A percentile compares a stretch with the other conserved stretches of the same genome.
Conservation (phyloP, 2,113 vertebrate species). For the Eira barbara region DNA sequence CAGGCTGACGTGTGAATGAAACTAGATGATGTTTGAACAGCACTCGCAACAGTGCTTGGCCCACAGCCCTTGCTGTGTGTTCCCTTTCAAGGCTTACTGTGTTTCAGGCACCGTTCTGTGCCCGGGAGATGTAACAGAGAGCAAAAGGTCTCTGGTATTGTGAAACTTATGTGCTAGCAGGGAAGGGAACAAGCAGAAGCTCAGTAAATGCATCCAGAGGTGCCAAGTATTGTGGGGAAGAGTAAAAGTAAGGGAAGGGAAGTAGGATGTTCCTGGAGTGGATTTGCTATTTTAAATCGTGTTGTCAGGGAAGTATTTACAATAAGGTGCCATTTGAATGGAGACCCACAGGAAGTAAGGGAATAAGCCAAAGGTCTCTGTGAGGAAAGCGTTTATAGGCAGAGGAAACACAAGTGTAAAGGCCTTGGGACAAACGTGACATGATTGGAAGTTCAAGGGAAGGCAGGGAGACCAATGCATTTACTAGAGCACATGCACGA, state of each 20-base stretch:
- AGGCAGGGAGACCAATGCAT: neutral
- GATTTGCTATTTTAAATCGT: neutral
- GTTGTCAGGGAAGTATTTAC: neutral
- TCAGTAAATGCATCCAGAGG: neutral
- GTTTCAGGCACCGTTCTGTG: neutral
- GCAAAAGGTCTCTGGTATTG: neutral
- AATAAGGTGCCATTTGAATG: neutral
- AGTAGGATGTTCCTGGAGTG: neutral
- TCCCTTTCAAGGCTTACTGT: neutral
- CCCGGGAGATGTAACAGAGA: neutral
- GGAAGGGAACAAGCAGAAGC: neutral
- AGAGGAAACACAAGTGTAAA: neutral
- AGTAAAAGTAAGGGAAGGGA: neutral
- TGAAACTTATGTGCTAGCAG: neutral
- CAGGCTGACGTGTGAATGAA: neutral
- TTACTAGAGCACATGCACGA: neutral
- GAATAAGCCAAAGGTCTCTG: neutral
- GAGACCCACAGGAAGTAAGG: neutral
- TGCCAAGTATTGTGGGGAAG: neutral
- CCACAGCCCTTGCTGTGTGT: neutral
- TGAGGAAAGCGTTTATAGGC: neutral
- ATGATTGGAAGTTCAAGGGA: neutral
- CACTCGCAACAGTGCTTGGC: neutral
- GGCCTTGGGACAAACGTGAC: neutral
- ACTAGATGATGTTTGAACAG: accelerated